phyloP scores from a whole-genome alignment of 2,888 invertebrate species.

The Cylindroiulus punctatus region DNA sequence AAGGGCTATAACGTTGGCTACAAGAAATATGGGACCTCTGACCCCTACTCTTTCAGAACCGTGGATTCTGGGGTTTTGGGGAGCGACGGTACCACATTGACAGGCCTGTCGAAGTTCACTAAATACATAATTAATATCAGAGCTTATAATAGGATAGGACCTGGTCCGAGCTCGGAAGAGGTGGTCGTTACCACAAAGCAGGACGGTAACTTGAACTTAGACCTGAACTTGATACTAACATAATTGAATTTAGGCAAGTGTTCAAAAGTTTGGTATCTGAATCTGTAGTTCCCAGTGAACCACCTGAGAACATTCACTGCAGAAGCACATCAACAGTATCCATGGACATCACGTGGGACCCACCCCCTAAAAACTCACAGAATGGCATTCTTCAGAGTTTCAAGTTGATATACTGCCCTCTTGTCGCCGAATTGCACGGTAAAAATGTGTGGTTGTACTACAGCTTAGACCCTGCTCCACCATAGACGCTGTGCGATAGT shows the following conservation, averaged over 20 bases:
- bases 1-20: constrained; percentile 57
- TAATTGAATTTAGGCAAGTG: too few species aligned
- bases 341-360: constrained; percentile 66
- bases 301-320: constrained; percentile 66
- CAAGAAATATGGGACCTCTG: constrained; percentile 48
- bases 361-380: constrained; percentile 65
- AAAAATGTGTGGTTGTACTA: background rate
- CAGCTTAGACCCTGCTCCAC: too few species aligned
- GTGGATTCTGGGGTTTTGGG: background rate
- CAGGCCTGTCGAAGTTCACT: constrained; percentile 59
- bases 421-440: constrained; percentile 46
- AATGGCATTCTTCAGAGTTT: constrained; percentile 74
- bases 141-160: constrained; percentile 61
- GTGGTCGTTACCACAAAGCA: constrained; percentile 61
- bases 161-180: constrained; percentile 61
- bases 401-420: constrained; percentile 74
- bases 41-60: constrained; percentile 38
- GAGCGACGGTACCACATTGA: background rate
- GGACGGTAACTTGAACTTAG: constrained; percentile 59
- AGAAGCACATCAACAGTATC: constrained; percentile 65
- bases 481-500: too few species aligned
- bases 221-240: too few species aligned
- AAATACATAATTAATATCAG: constrained; percentile 61
- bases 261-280: too few species aligned
- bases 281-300: constrained; percentile 67